phyloP scores from a whole-genome alignment of 2,888 invertebrate genomes.

The Drosophila incognita region DNA sequence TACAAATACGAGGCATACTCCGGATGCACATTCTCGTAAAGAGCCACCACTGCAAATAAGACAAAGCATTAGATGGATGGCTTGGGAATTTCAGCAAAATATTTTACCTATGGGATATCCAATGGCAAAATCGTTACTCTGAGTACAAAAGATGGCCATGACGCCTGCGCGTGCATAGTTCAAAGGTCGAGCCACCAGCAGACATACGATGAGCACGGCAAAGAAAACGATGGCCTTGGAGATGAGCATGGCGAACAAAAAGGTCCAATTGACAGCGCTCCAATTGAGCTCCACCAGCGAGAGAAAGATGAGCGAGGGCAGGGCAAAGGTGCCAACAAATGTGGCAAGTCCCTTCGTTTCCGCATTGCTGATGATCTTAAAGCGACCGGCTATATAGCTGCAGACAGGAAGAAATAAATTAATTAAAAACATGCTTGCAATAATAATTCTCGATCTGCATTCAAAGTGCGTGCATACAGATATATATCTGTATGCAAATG shows the following conservation, averaged over 20 bases:
- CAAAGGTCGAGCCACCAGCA: conserved; percentile 92
- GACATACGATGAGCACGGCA: conserved; percentile 90
- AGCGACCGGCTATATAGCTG: conserved; percentile 94
- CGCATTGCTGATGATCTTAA: conserved; percentile 91
- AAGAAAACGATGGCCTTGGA: conserved; percentile 95
- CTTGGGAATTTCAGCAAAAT: neutral
- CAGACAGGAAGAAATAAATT: conserved; percentile 5
- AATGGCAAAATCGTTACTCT: conserved; percentile 98
- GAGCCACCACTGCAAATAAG: conserved; percentile 89
- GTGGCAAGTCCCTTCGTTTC: conserved; percentile 96
- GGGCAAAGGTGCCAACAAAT: conserved; percentile 96
- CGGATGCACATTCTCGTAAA: conserved; percentile 94
- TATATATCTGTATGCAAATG: neutral
- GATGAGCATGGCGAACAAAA: conserved; percentile 93
- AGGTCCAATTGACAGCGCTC: conserved; percentile 94
- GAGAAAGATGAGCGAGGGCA: conserved; percentile 96
- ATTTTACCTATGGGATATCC: conserved; percentile 94
- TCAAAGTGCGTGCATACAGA: conserved; percentile 19
- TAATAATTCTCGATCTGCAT: conserved; percentile 17
- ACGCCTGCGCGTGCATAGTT: conserved; percentile 94
- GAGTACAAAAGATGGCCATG: conserved; percentile 97
- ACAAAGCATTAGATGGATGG: conserved; percentile 41
- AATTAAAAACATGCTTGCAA: neutral
- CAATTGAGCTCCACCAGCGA: conserved; percentile 94
- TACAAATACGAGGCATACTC: conserved; percentile 96